A percentile compares a stretch with the other conserved stretches of the same genome.
phyloP scores from a whole-genome alignment of 2,888 invertebrate species.

The Tolmerus cingulatus region DNA sequence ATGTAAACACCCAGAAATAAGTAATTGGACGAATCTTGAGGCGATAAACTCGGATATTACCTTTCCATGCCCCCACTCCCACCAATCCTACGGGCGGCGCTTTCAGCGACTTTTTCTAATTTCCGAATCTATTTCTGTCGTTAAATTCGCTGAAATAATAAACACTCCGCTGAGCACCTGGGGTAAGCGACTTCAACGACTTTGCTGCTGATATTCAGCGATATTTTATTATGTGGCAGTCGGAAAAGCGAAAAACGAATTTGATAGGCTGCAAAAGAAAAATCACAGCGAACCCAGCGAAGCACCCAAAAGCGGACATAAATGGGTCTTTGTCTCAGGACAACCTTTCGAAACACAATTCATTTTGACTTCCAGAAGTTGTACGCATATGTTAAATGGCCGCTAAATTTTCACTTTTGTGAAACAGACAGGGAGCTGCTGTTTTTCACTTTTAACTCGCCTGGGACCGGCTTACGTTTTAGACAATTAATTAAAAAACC shows the following conservation, averaged over 20 bases:
- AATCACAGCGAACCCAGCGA: not conserved
- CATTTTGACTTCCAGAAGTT: not conserved
- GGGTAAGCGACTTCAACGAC: not conserved
- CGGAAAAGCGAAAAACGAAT: not conserved
- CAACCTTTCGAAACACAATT: not conserved
- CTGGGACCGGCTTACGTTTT: not conserved
- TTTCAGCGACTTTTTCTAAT: not conserved
- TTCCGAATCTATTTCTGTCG: not conserved
- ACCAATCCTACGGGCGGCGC: not conserved
- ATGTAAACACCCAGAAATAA: not conserved
- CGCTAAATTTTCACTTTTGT: not conserved
- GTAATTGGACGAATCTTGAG: not conserved
- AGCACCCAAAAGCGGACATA: not conserved
- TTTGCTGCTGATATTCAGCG: not conserved
- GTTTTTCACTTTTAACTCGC: not conserved
- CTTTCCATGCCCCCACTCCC: not conserved
- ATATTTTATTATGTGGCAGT: not conserved
- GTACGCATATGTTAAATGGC: not conserved
- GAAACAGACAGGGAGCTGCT: not conserved
- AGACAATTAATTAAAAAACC: not conserved
- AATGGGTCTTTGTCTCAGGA: not conserved
- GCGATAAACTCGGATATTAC: not conserved
- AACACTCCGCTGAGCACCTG: not conserved
- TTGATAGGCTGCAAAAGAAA: not conserved
- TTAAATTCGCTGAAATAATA: not conserved